Base-by-base conservation (phyloP, 2,797 vertebrate species). In the Bradypus variegatus region DNA sequence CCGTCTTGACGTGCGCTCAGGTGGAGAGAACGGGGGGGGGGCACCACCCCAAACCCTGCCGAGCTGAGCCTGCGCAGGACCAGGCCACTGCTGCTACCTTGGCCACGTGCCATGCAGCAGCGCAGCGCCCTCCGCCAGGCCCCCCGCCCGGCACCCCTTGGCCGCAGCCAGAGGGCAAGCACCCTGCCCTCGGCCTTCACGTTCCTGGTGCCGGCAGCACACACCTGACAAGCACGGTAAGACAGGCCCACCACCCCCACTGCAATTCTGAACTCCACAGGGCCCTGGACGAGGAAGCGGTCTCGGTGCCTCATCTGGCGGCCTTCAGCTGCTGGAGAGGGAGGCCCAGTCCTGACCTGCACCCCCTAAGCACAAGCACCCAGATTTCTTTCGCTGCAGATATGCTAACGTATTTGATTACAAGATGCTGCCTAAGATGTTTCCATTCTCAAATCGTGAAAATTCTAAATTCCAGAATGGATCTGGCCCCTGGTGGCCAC, bases 71-170 rank as follows among this genome's bases (percentile, higher is more conserved):
- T 27, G 33, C 8, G 18, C 21, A 19, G 48, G 5, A 77, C 8
- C 6, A 45, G 50, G 73, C 4, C n/a, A 29, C 31, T n/a, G 36
- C 13, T 11, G 6, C 41, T 45, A 73, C 62, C 80, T 76, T 33
- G 41, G 41, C 41, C 41, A 8, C 41, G 41, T 45, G 41, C 41
- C 41, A 45, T 8, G 8, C 8, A 8, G 41, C 41, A 45, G 41
- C 41, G 4, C 41, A 45, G 41, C 41, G 8, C 41, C 41, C 41
- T 45, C 41, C 41, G 4, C 13, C 72, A 38, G 29, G 16, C 27
- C 41, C 27, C 7, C n/a, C 11, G 27, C 36, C 14, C 8, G 0
- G 10, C 58, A 36, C 16, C 3, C 45, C 41, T 53, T 5, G 9
- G 4, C 36, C 77, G 6, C 8, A 11, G 29, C 8, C 2, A 67